Conservation (phyloP, 2,888 invertebrate genomes). For the Limnephilus marmoratus region DNA sequence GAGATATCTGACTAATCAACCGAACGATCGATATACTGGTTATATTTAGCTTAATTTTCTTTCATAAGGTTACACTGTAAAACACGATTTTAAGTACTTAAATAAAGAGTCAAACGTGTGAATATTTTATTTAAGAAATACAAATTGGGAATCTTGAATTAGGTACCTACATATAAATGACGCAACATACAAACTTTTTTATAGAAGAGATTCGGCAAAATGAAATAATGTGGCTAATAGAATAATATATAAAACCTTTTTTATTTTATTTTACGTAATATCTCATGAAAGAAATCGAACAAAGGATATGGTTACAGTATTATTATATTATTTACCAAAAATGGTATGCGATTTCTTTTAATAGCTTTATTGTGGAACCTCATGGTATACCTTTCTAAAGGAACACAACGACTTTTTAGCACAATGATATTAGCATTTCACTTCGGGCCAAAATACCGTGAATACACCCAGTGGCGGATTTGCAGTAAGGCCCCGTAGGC, state of each 20-base stretch:
- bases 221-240: too few species aligned
- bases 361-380: neutral
- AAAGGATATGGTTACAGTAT: neutral
- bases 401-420: neutral
- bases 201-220: neutral
- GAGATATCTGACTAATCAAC: too few species aligned
- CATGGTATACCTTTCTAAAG: neutral
- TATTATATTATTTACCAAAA: neutral
- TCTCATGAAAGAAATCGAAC: neutral
- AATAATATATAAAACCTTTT: neutral
- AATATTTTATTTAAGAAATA: too few species aligned
- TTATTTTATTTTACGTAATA: neutral
- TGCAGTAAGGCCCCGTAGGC: too few species aligned
- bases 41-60: too few species aligned
- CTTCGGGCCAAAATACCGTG: neutral
- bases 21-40: too few species aligned
- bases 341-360: neutral
- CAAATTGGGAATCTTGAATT: too few species aligned
- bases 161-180: too few species aligned
- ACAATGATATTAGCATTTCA: neutral
- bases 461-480: neutral
- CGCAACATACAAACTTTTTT: neutral
- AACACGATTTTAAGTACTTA: too few species aligned
- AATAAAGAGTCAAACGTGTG: too few species aligned
- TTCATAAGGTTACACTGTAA: too few species aligned